Conservation (phyloP, 2,797 vertebrate species). For the Betta splendens region DNA sequence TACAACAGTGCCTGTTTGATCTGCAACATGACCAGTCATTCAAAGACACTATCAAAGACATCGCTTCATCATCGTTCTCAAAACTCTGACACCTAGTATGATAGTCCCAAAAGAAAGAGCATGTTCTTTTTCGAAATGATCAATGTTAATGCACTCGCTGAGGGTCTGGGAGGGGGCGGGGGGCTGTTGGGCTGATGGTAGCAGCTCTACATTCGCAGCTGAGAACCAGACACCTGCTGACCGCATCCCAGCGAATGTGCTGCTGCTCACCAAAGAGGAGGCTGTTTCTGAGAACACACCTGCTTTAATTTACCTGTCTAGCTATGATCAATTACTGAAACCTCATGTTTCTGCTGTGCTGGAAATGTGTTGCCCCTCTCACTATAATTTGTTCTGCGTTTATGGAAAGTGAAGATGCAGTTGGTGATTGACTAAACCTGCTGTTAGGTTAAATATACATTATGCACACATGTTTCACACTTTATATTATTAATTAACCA, state of each 20-base stretch:
- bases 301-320: neutral
- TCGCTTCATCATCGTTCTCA: neutral
- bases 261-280: constrained; percentile 16
- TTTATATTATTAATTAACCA: too few species aligned
- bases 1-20: constrained; percentile 1
- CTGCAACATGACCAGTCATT: neutral
- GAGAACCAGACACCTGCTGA: constrained; percentile 28
- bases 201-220: constrained; percentile 37
- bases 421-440: too few species aligned
- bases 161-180: constrained; percentile 16
- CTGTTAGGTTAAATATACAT: too few species aligned
- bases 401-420: too few species aligned
- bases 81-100: constrained; percentile 7
- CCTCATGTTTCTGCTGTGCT: too few species aligned
- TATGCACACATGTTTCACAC: too few species aligned
- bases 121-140: constrained; percentile 41
- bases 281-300: constrained; percentile 16
- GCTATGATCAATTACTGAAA: constrained; percentile 18
- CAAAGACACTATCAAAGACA: constrained; percentile 10
- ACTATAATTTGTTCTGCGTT: too few species aligned
- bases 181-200: constrained; percentile 30
- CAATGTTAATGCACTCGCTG: constrained; percentile 55
- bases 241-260: constrained; percentile 4
- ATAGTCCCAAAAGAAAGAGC: constrained; percentile 10
- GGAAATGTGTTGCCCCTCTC: too few species aligned